Conservation (phyloP, 2,113 vertebrate species). For the Chaetodon trifascialis region DNA sequence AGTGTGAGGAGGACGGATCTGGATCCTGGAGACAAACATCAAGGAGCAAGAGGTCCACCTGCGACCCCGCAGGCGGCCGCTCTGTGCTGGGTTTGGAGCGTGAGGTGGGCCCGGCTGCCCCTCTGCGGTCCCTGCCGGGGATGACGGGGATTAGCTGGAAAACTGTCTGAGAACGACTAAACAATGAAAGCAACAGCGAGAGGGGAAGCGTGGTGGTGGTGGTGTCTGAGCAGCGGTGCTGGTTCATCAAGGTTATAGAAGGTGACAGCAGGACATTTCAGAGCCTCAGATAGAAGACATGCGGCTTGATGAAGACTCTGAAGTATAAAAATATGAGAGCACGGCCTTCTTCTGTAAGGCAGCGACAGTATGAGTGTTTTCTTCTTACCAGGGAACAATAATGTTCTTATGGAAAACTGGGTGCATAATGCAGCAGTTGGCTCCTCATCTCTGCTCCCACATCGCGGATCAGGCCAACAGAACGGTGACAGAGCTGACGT, state of each 20-base stretch:
- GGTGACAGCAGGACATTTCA: constrained; percentile 43
- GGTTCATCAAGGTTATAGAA: constrained; percentile 47
- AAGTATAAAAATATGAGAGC: not conserved
- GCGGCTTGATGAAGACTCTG: not conserved
- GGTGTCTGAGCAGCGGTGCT: constrained; percentile 49
- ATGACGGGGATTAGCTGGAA: constrained; percentile 69
- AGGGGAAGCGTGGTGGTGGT: constrained; percentile 30
- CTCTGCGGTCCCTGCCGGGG: constrained; percentile 59
- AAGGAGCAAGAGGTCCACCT: constrained; percentile 59
- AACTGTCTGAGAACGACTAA: constrained; percentile 69
- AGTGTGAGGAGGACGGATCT: constrained; percentile 62
- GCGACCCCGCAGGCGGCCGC: constrained; percentile 65
- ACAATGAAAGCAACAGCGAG: constrained; percentile 66
- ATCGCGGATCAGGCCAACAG: constrained; percentile 57
- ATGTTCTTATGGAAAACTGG: constrained; percentile 64
- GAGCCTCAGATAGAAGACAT: not conserved
- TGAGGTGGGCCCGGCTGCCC: constrained; percentile 61
- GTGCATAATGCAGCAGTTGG: constrained; percentile 70
- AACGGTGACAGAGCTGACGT: constrained; percentile 75
- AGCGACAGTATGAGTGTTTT: constrained; percentile 23
- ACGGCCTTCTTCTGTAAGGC: not conserved
- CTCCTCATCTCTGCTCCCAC: constrained; percentile 71
- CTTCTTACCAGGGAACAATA: constrained; percentile 37
- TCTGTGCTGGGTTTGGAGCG: constrained; percentile 51
- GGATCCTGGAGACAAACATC: constrained; percentile 67